These are phyloP conservation scores for Ascidia mentula DNA, from an alignment of 23 tunicate genomes.

Conservation along the genomic window DNA sequence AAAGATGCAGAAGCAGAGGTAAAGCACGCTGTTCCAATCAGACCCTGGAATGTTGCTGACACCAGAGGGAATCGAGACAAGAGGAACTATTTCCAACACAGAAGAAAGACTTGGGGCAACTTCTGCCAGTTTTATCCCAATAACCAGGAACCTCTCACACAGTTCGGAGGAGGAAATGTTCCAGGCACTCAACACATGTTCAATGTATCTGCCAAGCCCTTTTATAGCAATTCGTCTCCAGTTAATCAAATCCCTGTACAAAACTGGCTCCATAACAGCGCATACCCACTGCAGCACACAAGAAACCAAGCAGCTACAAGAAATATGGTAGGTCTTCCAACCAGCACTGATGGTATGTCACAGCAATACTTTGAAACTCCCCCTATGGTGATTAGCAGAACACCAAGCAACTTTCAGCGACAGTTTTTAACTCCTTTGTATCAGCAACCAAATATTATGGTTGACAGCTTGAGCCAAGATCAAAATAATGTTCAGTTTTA, in stretches of 20 bases:
- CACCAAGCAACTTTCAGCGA: neutral
- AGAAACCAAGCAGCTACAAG: neutral
- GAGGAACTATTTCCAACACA: neutral
- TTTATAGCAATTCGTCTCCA: neutral
- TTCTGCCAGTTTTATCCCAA: neutral
- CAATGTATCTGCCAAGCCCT: neutral
- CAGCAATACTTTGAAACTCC: neutral
- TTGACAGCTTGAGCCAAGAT: neutral
- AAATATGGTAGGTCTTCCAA: neutral
- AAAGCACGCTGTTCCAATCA: neutral
- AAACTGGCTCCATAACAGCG: neutral
- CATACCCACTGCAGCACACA: neutral
- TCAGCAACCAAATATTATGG: neutral
- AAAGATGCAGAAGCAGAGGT: neutral
- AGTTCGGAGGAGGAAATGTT: neutral
- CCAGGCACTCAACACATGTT: neutral
- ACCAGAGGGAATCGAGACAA: neutral
- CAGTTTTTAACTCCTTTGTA: neutral
- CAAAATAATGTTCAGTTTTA: conserved; percentile 9
- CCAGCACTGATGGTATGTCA: neutral
- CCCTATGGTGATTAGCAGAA: neutral
- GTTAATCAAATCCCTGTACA: neutral
- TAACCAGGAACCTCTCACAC: neutral
- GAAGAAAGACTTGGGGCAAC: conserved; percentile 30
- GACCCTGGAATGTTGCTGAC: neutral